Evolutionary conservation across 2,888 invertebrate species (phyloP), one percentile per base, ranked within the genome.

Genomic region (Autographa pulchrina): DNA sequence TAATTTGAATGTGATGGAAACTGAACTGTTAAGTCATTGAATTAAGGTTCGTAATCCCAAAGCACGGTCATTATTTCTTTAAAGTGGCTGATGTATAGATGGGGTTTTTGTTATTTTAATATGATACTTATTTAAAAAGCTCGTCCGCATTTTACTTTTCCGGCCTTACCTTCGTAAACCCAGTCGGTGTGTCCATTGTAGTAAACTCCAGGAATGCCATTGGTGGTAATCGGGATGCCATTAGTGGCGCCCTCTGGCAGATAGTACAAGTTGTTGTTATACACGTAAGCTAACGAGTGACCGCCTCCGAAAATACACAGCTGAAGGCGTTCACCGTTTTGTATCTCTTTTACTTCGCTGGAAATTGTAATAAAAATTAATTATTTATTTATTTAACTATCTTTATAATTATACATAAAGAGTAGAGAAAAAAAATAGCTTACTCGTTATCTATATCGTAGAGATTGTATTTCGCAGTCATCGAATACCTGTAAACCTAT

Each of bases 181-280:
- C 99, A 99, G 92, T 99, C 99, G 13, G 98, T 97, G 65, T 98
- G 96, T 18, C 99, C 99, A 90, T 98, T 98, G 90, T 97, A 98
- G 61, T 98, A 92, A 16, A 97, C 94, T 0, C 96, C 97, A 0
- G 95, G 95, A 0, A 96, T 88, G 0, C 98, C 98, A 70, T 97
- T 96, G n/a, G 78, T 83, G 0, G 98, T 98, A 62, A 97, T 88
- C 72, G 90, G 92, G 14, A 95, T 89, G 41, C 96, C 94, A 43
- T 86, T 78, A 58, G 78, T 77, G 32, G 90, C 80, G 78, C 86
- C 88, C 69, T 94, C 91, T 0, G 94, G 93, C 52, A 96, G 88
- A 82, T 97, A 97, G 88, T 97, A 97, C 59, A 98, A 95, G 84
- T 98, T 97, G 85, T 98, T 98, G 64, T 97, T 92, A 25, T 96